Base-by-base conservation (phyloP, 2,797 vertebrate genomes). In the Centropyge bicolor region DNA sequence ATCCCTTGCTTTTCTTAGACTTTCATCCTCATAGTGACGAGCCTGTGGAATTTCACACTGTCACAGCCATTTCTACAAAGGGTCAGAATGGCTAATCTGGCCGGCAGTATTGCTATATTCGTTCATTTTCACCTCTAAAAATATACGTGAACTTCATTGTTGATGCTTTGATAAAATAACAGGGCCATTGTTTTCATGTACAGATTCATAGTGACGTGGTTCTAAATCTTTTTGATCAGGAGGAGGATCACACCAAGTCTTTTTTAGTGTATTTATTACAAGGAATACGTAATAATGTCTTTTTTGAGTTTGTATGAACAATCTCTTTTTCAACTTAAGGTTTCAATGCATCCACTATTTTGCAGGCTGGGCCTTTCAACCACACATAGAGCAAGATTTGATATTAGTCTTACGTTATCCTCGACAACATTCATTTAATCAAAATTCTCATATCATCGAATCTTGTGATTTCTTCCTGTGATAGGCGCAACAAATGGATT, bases 31-130 rank as follows among this genome's bases (percentile, higher is more conserved):
- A 67, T 90, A 83, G 83, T 87, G 86, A 94, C 84, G 82, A 92
- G 89, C 86, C 88, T 77, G 78, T 91, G 88, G 90, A 91, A 94
- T 95, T 96, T 95, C 94, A 95, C 93, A 94, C 93, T 93, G 94
- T 93, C 93, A 92, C 89, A 89, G 89, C 86, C 93, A 91, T 94
- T 94, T 95, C 86, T 85, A 87, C 89, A 93, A 87, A 95, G 87
- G 91, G 91, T 93, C 90, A 86, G 83, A 89, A 80, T 76, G 64
- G 84, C 74, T 90, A 81, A 92, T 92, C 89, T 90, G 71, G 66
- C 80, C 38, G 74, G 63, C 81, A 66, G 80, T 82, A 81, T 83
- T 68, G 70, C 63, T 78, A 43, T 82, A 56, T 73, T 76, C 69
- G 70, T 82, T 84, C 52, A 77, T 27, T 86, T 85, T 78, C 88